Conservation (phyloP, 2,797 vertebrate genomes). For the Morus bassanus region DNA sequence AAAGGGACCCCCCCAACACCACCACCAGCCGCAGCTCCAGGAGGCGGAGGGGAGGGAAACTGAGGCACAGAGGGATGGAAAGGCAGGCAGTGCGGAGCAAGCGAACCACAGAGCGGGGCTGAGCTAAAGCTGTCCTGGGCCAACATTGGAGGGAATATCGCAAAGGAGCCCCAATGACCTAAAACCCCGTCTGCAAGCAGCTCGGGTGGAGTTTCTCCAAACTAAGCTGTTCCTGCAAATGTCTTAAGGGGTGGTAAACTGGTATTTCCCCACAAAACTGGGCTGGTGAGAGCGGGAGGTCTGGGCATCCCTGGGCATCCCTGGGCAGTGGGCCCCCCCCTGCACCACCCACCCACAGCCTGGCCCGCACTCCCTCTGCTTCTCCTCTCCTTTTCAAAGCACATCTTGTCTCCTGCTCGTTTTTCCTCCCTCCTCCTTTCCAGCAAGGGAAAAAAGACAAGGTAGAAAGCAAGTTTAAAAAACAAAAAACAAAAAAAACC, state of each 20-base stretch:
- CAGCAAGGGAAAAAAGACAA: not conserved
- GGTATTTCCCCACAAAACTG: not conserved
- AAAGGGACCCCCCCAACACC: not conserved
- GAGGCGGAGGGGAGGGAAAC: not conserved
- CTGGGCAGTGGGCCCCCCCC: not conserved
- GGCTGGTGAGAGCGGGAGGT: not conserved
- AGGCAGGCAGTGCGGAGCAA: not conserved
- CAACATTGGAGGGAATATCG: accelerated
- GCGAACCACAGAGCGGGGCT: accelerated
- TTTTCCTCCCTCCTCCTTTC: not conserved
- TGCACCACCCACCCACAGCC: not conserved
- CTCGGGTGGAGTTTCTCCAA: not conserved
- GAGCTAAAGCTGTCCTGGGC: not conserved
- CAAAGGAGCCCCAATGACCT: not conserved
- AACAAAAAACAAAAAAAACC: too few species aligned
- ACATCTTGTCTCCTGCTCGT: not conserved
- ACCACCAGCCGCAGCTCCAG: accelerated
- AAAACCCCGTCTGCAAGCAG: not conserved
- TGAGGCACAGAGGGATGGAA: not conserved
- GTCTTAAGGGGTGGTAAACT: not conserved
- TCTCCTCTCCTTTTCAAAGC: not conserved
- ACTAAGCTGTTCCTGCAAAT: not conserved
- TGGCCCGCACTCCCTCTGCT: accelerated
- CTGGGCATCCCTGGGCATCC: not conserved
- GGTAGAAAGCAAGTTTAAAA: not conserved